These are phyloP conservation scores for Xestia rhomboidea DNA, from an alignment of 2,888 invertebrate species.

Conservation along the genomic window DNA sequence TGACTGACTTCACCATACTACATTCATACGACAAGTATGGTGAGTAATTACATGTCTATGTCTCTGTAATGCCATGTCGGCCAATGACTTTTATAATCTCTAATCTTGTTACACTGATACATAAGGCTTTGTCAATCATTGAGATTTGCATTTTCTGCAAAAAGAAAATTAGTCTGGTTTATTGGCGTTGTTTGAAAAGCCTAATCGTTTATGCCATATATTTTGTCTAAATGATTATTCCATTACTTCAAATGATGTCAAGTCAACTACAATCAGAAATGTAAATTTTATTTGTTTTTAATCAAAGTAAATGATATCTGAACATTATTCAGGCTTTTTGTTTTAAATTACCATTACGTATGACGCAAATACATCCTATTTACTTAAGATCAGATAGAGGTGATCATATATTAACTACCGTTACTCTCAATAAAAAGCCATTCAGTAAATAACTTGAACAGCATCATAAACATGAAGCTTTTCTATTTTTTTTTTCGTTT, in stretches of 20 bases:
- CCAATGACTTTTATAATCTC: conserved; percentile 64
- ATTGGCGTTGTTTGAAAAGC: not conserved
- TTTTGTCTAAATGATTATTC: not conserved
- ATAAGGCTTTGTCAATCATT: conserved; percentile 11
- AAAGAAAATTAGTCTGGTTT: not conserved
- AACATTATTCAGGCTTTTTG: not conserved
- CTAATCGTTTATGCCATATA: not conserved
- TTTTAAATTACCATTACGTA: not conserved
- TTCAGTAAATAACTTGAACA: not conserved
- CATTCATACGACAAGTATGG: conserved; percentile 78
- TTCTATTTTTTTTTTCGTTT: not conserved
- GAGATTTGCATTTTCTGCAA: conserved; percentile 8
- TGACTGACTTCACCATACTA: conserved; percentile 83
- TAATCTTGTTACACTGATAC: conserved; percentile 46
- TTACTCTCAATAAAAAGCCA: not conserved
- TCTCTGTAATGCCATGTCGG: conserved; percentile 61
- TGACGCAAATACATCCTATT: conserved; percentile 2
- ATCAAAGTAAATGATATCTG: not conserved
- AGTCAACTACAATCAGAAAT: not conserved
- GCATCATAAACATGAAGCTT: conserved; percentile 4
- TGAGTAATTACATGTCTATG: conserved; percentile 78
- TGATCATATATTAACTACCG: conserved; percentile 15
- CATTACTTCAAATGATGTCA: too few relatives aligned
- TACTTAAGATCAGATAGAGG: not conserved
- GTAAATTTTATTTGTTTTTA: not conserved